Evolutionary conservation across 2,888 invertebrate species (phyloP), one percentile per base, ranked within the genome.

Genomic region (Dione vanillae): DNA sequence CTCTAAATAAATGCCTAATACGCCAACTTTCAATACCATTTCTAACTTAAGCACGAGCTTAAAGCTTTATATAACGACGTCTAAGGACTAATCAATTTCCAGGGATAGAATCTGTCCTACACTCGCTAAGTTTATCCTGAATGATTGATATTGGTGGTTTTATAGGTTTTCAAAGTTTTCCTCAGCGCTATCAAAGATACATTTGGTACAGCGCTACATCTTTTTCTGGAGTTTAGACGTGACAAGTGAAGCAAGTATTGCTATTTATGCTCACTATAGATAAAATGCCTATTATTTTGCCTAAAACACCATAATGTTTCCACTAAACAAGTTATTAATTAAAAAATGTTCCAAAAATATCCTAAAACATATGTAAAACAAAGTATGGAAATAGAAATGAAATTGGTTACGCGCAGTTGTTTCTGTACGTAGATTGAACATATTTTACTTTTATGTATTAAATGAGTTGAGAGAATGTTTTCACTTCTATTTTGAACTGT

Each of bases 101-200:
- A 16, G 27, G 45, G 35, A 45, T 61, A 61, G n/a, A 61, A 45
- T n/a, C 43, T 61, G 61, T 61, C 61, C 61, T 45, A 6, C n/a
- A 45, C 11, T 16, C 45, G 45, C 45, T 45, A 45, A 45, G 45
- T 61, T 45, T 61, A 61, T 61, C 61, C 43, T 45, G 45, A 61
- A 61, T 61, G 61, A 61, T 61, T 45, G 61, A 61, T 61, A 35
- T 45, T 45, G 35, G 35, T 45, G 61, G 61, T 61, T 61, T 45
- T 61, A 45, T 45, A 45, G 43, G 45, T 61, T 61, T 45, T n/a
- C 43, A 61, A 61, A 61, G 61, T 61, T 61, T 56, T 43, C 43
- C 61, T 10, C 12, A 1, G 35, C 43, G 61, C 45, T 61, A 61
- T 61, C 61, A 12, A n/a, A 27, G 27, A 61, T 35, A 27, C 61